Percentiles rank a stretch among this genome's conserved stretches.
These are phyloP conservation scores for Phalacrocorax carbo DNA, from an alignment of 2,113 vertebrate genomes.

Conservation along the genomic window DNA sequence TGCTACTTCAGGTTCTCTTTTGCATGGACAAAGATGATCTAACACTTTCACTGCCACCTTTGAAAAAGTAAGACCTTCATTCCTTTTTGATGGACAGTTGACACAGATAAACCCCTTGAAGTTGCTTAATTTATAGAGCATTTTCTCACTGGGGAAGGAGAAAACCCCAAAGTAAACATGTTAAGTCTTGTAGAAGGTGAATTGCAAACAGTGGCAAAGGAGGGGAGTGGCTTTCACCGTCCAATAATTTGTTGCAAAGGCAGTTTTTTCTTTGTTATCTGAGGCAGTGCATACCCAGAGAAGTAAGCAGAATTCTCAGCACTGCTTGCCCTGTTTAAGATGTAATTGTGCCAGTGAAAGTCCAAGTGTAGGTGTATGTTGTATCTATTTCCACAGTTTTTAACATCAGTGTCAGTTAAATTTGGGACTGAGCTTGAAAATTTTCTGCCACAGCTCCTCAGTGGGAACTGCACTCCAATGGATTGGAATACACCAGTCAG, in stretches of 20 bases:
- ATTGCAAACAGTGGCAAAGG: slow-evolving; percentile 3
- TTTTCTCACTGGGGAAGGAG: slow-evolving; percentile 6
- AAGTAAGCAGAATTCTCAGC: not conserved
- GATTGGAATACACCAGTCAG: not conserved
- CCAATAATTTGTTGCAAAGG: slow-evolving; percentile 27
- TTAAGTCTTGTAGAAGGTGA: slow-evolving; percentile 33
- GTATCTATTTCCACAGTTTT: not conserved
- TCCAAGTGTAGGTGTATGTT: not conserved
- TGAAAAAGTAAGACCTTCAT: not conserved
- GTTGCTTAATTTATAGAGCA: not conserved
- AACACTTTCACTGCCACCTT: not conserved
- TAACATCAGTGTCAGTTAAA: not conserved
- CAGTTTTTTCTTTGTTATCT: slow-evolving; percentile 28
- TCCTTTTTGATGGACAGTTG: not conserved
- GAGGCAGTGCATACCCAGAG: not conserved
- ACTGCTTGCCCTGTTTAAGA: not conserved
- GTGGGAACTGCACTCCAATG: not conserved
- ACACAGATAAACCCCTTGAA: not conserved
- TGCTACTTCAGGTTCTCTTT: not conserved
- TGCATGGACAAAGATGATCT: not conserved
- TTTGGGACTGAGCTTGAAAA: not conserved
- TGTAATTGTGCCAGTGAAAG: not conserved
- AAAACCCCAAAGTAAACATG: slow-evolving; percentile 27
- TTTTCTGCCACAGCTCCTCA: not conserved
- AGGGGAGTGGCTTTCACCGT: slow-evolving; percentile 6